phyloP scores from a whole-genome alignment of 2,888 invertebrate species.

The Melanotus villosus region DNA sequence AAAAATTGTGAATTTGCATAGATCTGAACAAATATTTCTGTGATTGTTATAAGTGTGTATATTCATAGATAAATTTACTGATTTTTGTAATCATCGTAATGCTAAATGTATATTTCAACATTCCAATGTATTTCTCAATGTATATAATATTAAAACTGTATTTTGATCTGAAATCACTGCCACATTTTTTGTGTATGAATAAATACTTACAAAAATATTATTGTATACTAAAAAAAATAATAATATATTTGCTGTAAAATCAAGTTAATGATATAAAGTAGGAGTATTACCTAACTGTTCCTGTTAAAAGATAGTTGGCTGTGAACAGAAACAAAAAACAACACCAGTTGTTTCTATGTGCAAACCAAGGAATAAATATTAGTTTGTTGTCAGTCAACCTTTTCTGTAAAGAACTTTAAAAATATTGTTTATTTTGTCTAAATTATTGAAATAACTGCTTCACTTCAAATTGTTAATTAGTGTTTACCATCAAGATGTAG shows the following conservation, averaged over 20 bases:
- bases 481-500: too few relatives aligned
- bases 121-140: conserved; percentile 66
- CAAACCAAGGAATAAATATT: too few relatives aligned
- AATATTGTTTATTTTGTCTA: too few relatives aligned
- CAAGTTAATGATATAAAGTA: too few relatives aligned
- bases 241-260: conserved; percentile 14
- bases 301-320: too few relatives aligned
- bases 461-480: too few relatives aligned
- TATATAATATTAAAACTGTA: conserved; percentile 65
- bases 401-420: too few relatives aligned
- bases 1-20: conserved; percentile 52
- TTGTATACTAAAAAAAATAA: conserved; percentile 27
- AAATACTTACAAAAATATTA: conserved; percentile 55
- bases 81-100: conserved; percentile 63
- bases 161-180: conserved; percentile 67
- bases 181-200: conserved; percentile 65
- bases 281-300: too few relatives aligned
- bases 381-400: too few relatives aligned
- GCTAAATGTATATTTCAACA: conserved; percentile 65
- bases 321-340: too few relatives aligned
- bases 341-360: too few relatives aligned
- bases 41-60: conserved; percentile 66
- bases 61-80: conserved; percentile 50
- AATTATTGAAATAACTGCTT: too few relatives aligned
- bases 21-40: conserved; percentile 63